Percentiles rank a stretch among this genome's conserved stretches.
These are phyloP conservation scores for Drosophila fulvimacula DNA, from an alignment of 2,888 invertebrate genomes.

Conservation along the genomic window DNA sequence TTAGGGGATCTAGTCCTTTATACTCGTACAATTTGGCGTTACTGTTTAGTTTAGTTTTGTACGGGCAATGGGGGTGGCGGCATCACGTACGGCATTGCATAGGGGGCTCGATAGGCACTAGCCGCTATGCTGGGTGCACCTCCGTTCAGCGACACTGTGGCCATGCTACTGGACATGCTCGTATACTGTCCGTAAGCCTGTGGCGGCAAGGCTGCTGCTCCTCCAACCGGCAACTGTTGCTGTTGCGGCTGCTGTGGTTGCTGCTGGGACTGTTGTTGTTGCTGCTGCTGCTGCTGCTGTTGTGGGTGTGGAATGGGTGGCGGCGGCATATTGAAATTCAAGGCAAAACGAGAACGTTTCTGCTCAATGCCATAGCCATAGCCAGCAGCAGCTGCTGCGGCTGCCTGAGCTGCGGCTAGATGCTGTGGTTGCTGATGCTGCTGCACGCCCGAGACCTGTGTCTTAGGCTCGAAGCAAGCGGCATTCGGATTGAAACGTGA, in stretches of 20 bases:
- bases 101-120: constrained; percentile 71
- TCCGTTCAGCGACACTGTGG: constrained; percentile 64
- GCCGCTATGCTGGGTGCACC: constrained; percentile 57
- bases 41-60: constrained; percentile 82
- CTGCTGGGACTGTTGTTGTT: constrained; percentile 29
- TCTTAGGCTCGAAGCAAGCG: constrained; percentile 70
- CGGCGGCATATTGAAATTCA: constrained; percentile 71
- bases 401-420: constrained; percentile 52
- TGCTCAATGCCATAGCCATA: constrained; percentile 67
- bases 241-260: constrained; percentile 43
- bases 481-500: constrained; percentile 76
- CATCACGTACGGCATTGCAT: constrained; percentile 82
- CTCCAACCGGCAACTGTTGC: constrained; percentile 49
- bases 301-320: constrained; percentile 62
- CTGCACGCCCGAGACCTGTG: constrained; percentile 45
- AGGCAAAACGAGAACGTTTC: constrained; percentile 69
- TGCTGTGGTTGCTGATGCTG: constrained; percentile 58
- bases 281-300: constrained; percentile 53
- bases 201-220: constrained; percentile 39
- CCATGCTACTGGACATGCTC: constrained; percentile 68
- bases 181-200: constrained; percentile 66
- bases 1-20: constrained; percentile 44
- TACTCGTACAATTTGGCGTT: constrained; percentile 61
- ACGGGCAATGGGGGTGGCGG: constrained; percentile 85
- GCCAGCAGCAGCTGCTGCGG: constrained; percentile 50